Percentiles rank a stretch among this genome's conserved stretches.
Conservation (phyloP, 92 coral and sea anemone species). For the Actinernus sp. region DNA sequence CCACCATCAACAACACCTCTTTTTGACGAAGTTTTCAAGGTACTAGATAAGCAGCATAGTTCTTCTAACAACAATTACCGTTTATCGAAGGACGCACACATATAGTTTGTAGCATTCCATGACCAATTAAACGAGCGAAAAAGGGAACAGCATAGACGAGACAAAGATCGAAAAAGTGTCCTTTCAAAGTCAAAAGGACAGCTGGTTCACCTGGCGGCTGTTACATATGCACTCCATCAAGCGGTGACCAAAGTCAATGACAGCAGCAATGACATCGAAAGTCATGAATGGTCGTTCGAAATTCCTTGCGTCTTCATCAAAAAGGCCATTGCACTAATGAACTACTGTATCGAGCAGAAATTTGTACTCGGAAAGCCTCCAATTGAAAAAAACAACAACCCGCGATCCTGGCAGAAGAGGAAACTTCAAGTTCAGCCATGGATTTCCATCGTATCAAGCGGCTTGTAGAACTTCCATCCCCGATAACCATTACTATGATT, state of each 20-base stretch:
- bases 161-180: conserved; percentile 55
- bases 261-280: too few species aligned
- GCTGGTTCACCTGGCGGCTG: conserved; percentile 58
- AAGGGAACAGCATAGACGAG: conserved; percentile 49
- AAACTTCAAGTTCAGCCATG: neutral
- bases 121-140: conserved; percentile 53
- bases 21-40: conserved; percentile 1
- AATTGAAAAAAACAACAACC: too few species aligned
- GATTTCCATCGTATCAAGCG: conserved; percentile 45
- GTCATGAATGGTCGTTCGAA: conserved; percentile 15
- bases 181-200: conserved; percentile 69
- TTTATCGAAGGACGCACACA: conserved; percentile 44
- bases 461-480: conserved; percentile 49
- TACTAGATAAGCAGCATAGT: conserved; percentile 22
- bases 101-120: too few species aligned
- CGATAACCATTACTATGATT: conserved; percentile 50
- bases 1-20: neutral
- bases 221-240: conserved; percentile 45
- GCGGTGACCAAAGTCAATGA: conserved; percentile 25
- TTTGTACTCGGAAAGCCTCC: too few species aligned
- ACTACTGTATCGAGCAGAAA: conserved; percentile 67
- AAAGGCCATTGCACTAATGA: conserved; percentile 40
- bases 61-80: conserved; percentile 7
- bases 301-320: conserved; percentile 46
- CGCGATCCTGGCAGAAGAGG: neutral